Base-by-base conservation (phyloP, 2,888 invertebrate genomes). In the Metacarcinus magister region DNA sequence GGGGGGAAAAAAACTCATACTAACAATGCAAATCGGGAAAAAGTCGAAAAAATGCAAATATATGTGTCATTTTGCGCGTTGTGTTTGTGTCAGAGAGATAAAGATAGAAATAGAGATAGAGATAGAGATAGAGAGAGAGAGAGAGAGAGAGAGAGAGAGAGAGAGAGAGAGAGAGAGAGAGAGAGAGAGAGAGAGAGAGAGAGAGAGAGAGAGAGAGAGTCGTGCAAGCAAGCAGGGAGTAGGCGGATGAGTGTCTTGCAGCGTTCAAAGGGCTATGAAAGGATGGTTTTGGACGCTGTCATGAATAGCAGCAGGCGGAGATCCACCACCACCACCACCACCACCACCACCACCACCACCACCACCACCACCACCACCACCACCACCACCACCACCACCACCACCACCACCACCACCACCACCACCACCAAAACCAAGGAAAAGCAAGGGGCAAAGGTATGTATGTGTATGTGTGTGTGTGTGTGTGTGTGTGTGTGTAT, bases 81-180 rank as follows among this genome's bases (percentile, higher is more conserved):
- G 16, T 39, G 3, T 39, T 89, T 39, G 16, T 39, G 2, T 13
- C 0, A 60, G 60, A 60, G 60, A 60, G 16, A 60, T 2, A 60
- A 2, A 60, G 60, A 60, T 2, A 60, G 60, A 60, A 2, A 60
- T 7, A 60, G 60, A 60, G 60, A 60, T 2, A 60, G 16, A 60
- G 60, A 60, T 2, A 60, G 16, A 60, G 60, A 60, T 2, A 60
- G 60, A 60, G 19, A 60, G 60, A 48, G 48, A 48, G 48, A 48
- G 48, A 48, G 48, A 48, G 23, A 87, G 87, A 87, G 23, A n/a
- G 87, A 87, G 87, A 87, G 23, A 87, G 87, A 87, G 23, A 87
- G 87, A 87, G 23, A n/a, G 87, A 87, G 89, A 28, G 39, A 89
- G 89, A 89, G 0, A 28, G 32, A 89, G 89, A 32, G 89, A 89